These are phyloP conservation scores for Encarsia formosa DNA, from an alignment of 2,888 invertebrate genomes.

Conservation along the genomic window DNA sequence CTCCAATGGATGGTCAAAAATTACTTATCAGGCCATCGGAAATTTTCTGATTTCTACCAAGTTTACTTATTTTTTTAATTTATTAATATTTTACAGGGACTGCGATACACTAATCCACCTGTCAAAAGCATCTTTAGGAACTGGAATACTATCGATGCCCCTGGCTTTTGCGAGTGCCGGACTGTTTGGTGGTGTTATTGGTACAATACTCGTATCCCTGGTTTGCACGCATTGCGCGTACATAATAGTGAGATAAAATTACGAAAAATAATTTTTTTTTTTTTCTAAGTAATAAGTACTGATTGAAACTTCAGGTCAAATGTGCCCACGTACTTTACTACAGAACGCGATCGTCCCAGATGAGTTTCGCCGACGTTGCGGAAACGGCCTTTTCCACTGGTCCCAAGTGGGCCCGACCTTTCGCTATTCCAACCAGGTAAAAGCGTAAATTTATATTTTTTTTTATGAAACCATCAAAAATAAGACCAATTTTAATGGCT, in stretches of 20 bases:
- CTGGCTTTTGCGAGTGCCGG: conserved; percentile 86
- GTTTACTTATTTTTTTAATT: not conserved
- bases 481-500: too few relatives aligned
- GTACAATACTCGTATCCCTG: conserved; percentile 79
- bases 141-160: conserved; percentile 94
- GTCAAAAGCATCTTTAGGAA: conserved; percentile 92
- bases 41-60: too few relatives aligned
- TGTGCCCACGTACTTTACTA: conserved; percentile 77
- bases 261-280: too few relatives aligned
- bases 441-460: too few relatives aligned
- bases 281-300: too few relatives aligned
- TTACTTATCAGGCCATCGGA: too few relatives aligned
- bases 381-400: conserved; percentile 76
- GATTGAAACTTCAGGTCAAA: conserved; percentile 63
- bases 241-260: conserved; percentile 78
- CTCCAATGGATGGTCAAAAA: too few relatives aligned
- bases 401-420: conserved; percentile 64
- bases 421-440: conserved; percentile 65
- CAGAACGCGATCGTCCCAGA: conserved; percentile 64
- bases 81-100: conserved; percentile 60
- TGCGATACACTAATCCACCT: conserved; percentile 89
- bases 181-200: conserved; percentile 75
- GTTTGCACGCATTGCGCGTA: conserved; percentile 95
- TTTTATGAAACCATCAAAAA: too few relatives aligned
- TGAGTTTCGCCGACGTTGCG: conserved; percentile 85